A percentile compares a stretch with the other conserved stretches of the same genome.
Evolutionary conservation across 1,140 invertebrate genomes (phyloP).

Genomic region (Plodia interpunctella): DNA sequence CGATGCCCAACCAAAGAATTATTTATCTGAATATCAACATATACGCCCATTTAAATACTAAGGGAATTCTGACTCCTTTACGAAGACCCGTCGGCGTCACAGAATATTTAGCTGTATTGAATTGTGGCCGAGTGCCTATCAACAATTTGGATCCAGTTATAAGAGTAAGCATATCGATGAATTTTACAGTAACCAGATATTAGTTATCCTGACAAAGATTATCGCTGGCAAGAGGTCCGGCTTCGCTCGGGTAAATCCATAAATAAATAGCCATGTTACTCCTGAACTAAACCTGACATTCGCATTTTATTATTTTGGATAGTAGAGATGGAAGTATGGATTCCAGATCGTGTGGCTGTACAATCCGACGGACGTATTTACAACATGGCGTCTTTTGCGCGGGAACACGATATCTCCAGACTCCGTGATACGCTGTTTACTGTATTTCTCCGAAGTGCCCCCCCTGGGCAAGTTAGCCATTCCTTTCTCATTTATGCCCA

Average conservation of each 20-base stretch:
- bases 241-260: no score
- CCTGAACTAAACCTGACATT: no score
- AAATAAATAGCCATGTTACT: no score
- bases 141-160: conserved; percentile 71
- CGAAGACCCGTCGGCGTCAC: conserved; percentile 29
- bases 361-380: conserved; percentile 60
- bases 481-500: conserved; percentile 67
- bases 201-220: no score
- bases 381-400: conserved; percentile 61
- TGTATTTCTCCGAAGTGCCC: conserved; percentile 61
- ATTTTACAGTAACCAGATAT: neutral
- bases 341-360: conserved; percentile 65
- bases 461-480: conserved; percentile 59
- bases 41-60: conserved; percentile 41
- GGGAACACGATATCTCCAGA: conserved; percentile 43
- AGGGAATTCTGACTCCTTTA: conserved; percentile 49
- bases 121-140: conserved; percentile 67
- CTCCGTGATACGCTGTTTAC: conserved; percentile 51
- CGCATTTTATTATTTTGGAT: no score
- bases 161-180: conserved; percentile 39
- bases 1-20: conserved; percentile 55
- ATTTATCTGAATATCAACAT: conserved; percentile 52
- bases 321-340: no score
- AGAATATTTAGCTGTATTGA: conserved; percentile 48
- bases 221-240: no score